Conservation (phyloP, 1,140 invertebrate species). For the Heterodera schachtii region DNA sequence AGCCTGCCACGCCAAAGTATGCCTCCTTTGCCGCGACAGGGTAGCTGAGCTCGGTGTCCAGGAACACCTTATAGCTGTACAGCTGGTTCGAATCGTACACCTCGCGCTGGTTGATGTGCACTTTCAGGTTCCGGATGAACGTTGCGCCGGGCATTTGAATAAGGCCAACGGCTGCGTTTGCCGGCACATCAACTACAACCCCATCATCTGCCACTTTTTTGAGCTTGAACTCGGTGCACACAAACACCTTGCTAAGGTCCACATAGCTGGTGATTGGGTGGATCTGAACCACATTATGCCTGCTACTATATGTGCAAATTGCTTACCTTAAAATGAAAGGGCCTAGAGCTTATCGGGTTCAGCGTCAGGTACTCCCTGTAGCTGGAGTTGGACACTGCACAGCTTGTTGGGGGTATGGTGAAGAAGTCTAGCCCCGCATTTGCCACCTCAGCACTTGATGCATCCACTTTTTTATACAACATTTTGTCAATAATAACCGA, state of each 20-base stretch:
- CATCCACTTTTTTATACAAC: slow-evolving; percentile 15
- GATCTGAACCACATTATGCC: slow-evolving; percentile 3
- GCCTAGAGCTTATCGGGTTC: not conserved
- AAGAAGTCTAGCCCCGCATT: slow-evolving; percentile 6
- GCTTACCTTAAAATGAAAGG: not conserved
- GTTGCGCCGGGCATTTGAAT: not conserved
- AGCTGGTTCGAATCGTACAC: slow-evolving; percentile 15
- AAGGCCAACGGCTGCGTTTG: not conserved
- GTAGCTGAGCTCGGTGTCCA: slow-evolving; percentile 2
- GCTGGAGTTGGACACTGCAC: not conserved
- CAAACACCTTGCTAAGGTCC: slow-evolving; percentile 3
- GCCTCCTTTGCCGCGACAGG: not conserved
- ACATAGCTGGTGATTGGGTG: slow-evolving; percentile 7
- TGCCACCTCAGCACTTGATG: not conserved
- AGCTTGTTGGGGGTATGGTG: not conserved
- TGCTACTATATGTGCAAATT: too few relatives aligned
- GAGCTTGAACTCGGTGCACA: not conserved
- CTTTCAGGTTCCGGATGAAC: not conserved
- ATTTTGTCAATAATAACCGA: not conserved
- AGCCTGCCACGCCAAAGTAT: not conserved
- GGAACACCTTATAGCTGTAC: slow-evolving; percentile 7
- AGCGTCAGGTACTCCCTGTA: not conserved
- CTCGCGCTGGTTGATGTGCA: slow-evolving; percentile 16
- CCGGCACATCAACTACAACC: not conserved
- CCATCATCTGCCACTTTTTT: not conserved